Conservation (phyloP, 2,888 invertebrate species). For the Polyommatus iphigenia region DNA sequence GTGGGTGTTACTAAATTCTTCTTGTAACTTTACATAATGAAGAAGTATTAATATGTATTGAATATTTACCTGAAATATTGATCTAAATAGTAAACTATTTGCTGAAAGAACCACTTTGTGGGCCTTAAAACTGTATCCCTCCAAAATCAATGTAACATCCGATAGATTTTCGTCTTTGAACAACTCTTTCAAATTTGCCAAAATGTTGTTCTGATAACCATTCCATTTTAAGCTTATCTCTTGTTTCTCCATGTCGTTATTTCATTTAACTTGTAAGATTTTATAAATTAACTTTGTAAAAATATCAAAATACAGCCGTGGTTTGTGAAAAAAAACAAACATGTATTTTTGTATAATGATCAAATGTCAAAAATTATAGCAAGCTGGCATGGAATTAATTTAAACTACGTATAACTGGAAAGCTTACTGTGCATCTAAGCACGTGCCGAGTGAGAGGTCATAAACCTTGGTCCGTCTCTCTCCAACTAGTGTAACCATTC, state of each 20-base stretch:
- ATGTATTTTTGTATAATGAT: neutral
- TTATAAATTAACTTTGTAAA: slow-evolving; percentile 35
- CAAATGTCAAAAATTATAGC: neutral
- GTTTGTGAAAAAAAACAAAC: neutral
- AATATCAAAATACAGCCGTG: slow-evolving; percentile 24
- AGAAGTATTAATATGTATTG: slow-evolving; percentile 28
- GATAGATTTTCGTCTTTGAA: slow-evolving; percentile 83
- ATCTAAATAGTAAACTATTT: slow-evolving; percentile 83
- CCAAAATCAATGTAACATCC: slow-evolving; percentile 84
- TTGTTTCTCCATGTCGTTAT: slow-evolving; percentile 67
- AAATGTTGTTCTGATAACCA: slow-evolving; percentile 83
- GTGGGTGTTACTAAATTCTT: slow-evolving; percentile 53
- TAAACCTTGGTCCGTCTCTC: no score
- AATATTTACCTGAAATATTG: slow-evolving; percentile 79
- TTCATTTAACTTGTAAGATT: slow-evolving; percentile 46
- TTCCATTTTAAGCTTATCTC: slow-evolving; percentile 87
- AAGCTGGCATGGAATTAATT: no score
- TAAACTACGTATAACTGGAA: no score
- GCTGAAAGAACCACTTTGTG: slow-evolving; percentile 85
- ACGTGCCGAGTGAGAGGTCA: no score
- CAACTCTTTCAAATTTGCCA: slow-evolving; percentile 82
- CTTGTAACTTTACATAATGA: slow-evolving; percentile 11
- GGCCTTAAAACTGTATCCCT: slow-evolving; percentile 83
- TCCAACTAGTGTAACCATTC: no score
- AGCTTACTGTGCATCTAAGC: no score